phyloP scores from a whole-genome alignment of 1,140 invertebrate species.

The Hyphantria cunea region DNA sequence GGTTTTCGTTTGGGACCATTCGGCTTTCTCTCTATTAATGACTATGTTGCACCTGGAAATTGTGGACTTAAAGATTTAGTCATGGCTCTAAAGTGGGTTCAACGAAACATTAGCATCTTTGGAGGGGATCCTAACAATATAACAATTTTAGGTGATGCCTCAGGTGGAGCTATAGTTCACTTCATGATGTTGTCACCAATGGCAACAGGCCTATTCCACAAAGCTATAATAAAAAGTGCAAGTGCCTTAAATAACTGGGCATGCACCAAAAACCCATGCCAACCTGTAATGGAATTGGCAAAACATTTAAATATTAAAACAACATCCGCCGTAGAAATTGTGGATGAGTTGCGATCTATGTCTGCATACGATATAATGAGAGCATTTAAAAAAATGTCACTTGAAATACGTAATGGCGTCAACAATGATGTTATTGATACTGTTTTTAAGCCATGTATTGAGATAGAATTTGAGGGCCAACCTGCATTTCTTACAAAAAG shows the following conservation, averaged over 20 bases:
- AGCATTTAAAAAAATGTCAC: constrained; percentile 39
- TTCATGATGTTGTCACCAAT: constrained; percentile 80
- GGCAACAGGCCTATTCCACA: constrained; percentile 81
- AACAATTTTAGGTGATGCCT: constrained; percentile 84
- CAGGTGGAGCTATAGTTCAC: constrained; percentile 82
- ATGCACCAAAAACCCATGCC: constrained; percentile 56
- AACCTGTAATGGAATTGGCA: constrained; percentile 51
- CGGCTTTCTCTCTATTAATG: constrained; percentile 69
- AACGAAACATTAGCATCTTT: constrained; percentile 83
- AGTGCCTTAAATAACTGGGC: constrained; percentile 68
- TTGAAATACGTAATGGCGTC: constrained; percentile 21
- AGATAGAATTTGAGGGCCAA: constrained; percentile 69
- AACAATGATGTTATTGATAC: constrained; percentile 49
- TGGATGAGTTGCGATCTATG: constrained; percentile 56
- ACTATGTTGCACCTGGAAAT: constrained; percentile 81
- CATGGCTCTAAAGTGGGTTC: constrained; percentile 83
- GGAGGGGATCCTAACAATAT: constrained; percentile 84
- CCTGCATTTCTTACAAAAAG: constrained; percentile 62
- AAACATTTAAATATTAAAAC: constrained; percentile 57
- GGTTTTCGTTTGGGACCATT: constrained; percentile 65
- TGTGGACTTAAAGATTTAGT: constrained; percentile 85
- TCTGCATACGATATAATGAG: constrained; percentile 52
- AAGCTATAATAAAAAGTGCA: constrained; percentile 74
- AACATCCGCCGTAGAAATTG: constrained; percentile 50
- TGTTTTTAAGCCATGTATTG: constrained; percentile 67